These are phyloP conservation scores for Teleopsis dalmanni DNA, from an alignment of 1,140 invertebrate species.

Conservation along the genomic window DNA sequence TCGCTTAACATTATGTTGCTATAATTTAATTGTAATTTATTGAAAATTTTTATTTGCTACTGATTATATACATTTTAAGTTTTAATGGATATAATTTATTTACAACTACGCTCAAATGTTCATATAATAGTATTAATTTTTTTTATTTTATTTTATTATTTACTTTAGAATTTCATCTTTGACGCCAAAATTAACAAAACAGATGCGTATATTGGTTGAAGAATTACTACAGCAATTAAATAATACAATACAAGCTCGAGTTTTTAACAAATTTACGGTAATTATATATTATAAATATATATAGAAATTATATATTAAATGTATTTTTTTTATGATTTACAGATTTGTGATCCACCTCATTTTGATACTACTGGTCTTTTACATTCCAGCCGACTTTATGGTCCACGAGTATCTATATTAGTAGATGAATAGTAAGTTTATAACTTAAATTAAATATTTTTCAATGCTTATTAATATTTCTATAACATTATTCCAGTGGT, in stretches of 20 bases:
- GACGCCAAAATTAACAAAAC: slow-evolving; percentile 35
- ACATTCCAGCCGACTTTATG: slow-evolving; percentile 35
- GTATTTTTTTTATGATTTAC: not conserved
- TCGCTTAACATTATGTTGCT: no score
- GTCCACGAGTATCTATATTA: slow-evolving; percentile 36
- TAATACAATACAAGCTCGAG: slow-evolving; percentile 29
- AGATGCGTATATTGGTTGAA: slow-evolving; percentile 28
- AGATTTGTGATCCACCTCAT: slow-evolving; percentile 38
- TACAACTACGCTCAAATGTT: no score
- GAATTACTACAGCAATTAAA: slow-evolving; percentile 30
- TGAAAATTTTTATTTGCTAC: no score
- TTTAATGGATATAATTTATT: no score
- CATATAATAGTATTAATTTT: no score
- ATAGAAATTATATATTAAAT: no score
- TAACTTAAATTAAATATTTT: not conserved
- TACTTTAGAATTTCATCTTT: slow-evolving; percentile 25
- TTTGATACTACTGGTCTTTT: slow-evolving; percentile 38
- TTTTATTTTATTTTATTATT: no score
- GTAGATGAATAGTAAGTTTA: slow-evolving; percentile 34
- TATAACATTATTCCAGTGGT: slow-evolving; percentile 18
- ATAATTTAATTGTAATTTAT: no score
- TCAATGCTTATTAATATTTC: not conserved
- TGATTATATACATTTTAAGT: no score
- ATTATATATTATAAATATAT: slow-evolving; percentile 10
- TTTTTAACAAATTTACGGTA: slow-evolving; percentile 38